Percentiles rank a stretch among this genome's conserved stretches.
These are phyloP conservation scores for Poecilia velifera DNA, from an alignment of 2,797 vertebrate species.

Conservation along the genomic window DNA sequence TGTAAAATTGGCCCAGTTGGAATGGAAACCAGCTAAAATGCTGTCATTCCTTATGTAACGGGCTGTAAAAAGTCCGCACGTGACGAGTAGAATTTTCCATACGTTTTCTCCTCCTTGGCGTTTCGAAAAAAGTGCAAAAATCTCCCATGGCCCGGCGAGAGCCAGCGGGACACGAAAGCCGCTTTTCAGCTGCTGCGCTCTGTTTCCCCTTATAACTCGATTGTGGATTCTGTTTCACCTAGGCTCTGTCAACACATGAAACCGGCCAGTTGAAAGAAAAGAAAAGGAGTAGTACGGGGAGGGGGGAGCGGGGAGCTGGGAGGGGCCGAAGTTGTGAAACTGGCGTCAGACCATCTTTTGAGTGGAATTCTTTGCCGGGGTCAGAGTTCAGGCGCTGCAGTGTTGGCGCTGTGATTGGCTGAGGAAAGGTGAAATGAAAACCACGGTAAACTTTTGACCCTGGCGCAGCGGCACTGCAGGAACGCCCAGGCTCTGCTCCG, in stretches of 20 bases:
- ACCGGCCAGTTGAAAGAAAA: slow-evolving; percentile 66
- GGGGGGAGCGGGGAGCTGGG: slow-evolving; percentile 39
- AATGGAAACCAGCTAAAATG: neutral
- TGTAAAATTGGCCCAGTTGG: neutral
- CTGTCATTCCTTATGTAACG: neutral
- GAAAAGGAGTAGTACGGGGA: slow-evolving; percentile 61
- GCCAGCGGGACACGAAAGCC: slow-evolving; percentile 1
- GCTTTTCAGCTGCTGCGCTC: slow-evolving; percentile 7
- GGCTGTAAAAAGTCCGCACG: neutral
- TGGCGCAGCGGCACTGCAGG: slow-evolving; percentile 86
- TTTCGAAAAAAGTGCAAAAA: neutral
- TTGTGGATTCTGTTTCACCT: slow-evolving; percentile 64
- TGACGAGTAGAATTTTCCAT: neutral
- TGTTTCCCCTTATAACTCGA: slow-evolving; percentile 34
- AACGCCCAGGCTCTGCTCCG: slow-evolving; percentile 91
- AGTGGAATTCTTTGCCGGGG: slow-evolving; percentile 83
- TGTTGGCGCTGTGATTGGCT: slow-evolving; percentile 88
- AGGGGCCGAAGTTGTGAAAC: slow-evolving; percentile 65
- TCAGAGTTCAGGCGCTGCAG: slow-evolving; percentile 84
- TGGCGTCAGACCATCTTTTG: slow-evolving; percentile 80
- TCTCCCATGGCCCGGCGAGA: neutral
- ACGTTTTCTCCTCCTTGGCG: neutral
- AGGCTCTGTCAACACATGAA: slow-evolving; percentile 69
- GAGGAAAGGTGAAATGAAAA: slow-evolving; percentile 99
- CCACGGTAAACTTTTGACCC: slow-evolving; percentile 99